These are phyloP conservation scores for Apantesis nais DNA, from an alignment of 2,888 invertebrate genomes.

Conservation along the genomic window DNA sequence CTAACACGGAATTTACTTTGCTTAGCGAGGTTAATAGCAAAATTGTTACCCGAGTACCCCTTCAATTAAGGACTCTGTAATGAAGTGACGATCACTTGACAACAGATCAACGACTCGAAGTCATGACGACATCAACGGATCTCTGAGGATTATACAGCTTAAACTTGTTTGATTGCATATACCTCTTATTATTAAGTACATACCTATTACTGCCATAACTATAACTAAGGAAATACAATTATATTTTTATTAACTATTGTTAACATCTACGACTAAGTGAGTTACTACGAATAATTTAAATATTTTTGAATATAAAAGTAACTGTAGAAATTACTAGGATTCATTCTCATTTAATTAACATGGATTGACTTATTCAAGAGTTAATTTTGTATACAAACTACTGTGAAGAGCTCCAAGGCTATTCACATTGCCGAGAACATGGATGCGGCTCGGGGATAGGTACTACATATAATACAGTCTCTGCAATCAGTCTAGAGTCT, in stretches of 20 bases:
- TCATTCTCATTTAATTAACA: constrained; percentile 27
- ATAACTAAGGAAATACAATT: not conserved
- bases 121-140: constrained; percentile 3
- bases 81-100: constrained; percentile 1
- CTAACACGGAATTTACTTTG: constrained; percentile 37
- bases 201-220: not conserved
- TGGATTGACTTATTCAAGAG: constrained; percentile 36
- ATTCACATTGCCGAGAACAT: constrained; percentile 46
- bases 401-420: constrained; percentile 41
- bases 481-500: constrained; percentile 67
- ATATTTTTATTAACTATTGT: not conserved
- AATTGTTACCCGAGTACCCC: constrained; percentile 28
- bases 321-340: constrained; percentile 9
- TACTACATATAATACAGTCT: constrained; percentile 42
- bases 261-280: not conserved
- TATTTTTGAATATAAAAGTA: not conserved
- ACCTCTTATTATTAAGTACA: not conserved
- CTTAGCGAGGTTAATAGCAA: constrained; percentile 38
- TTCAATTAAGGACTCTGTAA: constrained; percentile 1
- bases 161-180: not conserved
- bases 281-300: constrained; percentile 1
- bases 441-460: constrained; percentile 20
- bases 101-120: no score
- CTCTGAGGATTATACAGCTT: not conserved
- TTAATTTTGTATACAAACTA: constrained; percentile 50